Base-by-base conservation (phyloP, 2,797 vertebrate genomes). In the Thunnus albacares region DNA sequence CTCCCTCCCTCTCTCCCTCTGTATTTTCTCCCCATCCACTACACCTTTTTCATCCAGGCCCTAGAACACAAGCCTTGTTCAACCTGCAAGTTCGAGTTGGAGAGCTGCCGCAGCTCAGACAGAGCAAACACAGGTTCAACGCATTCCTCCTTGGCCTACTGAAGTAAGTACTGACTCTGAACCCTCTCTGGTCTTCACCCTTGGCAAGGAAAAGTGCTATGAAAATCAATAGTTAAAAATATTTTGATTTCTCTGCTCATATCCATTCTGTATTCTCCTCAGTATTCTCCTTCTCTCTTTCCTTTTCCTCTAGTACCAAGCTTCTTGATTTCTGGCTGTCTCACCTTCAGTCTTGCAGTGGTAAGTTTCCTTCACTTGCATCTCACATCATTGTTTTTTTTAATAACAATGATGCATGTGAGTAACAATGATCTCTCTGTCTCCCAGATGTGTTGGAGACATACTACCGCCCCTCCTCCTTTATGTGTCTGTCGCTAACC, bases 91-190 rank as follows among this genome's bases (percentile, higher is more conserved):
- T 94, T 82, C 94, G 96, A 10, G 95, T 99, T 57, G 95, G 95
- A 0, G 94, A 95, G 30, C 92, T 99, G 77, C 90, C 96, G 0
- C 97, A 97, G 1, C 96, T 99, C 35, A 94, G 87, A 80, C 97
- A 95, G 92, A 93, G 90, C 92, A 96, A 96, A 15, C 97, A 98
- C 87, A 95, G 96, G 66, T 99, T 99, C 90, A 98, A 99, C 0
- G 96, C 98, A 45, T 99, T 99, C 60, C 94, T 99, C 77, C 94
- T 99, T 0, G 98, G 98, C 72, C 96, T 99, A 56, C 89, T 99
- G 79, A 99, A 99, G 98, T 99, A 94, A 97, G 97, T 88, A 17
- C 26, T 58, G 28, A 11, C 61, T 83, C 14, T 1, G 47, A 2
- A 56, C 56, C 15, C 61, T 57, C 33, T 24, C 14, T 35, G 30